Evolutionary conservation across 2,113 vertebrate genomes (phyloP).

Genomic region (Proterorhinus semilunaris): DNA sequence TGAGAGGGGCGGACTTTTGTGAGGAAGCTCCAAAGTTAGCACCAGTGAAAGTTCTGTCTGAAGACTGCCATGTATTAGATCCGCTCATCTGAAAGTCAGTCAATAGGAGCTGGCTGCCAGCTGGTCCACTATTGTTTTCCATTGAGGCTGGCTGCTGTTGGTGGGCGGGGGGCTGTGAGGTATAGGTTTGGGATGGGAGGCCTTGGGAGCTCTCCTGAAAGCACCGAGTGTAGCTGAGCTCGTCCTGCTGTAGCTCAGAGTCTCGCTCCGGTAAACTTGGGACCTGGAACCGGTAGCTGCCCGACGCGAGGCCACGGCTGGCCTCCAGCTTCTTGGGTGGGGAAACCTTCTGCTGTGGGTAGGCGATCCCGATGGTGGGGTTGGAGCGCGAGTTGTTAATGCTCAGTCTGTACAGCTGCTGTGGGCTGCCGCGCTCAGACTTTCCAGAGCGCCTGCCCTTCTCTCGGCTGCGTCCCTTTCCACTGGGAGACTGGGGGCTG

Average conservation of each 20-base stretch:
- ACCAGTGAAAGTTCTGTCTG: conserved; percentile 84
- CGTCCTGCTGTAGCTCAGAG: conserved; percentile 80
- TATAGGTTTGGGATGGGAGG: conserved; percentile 85
- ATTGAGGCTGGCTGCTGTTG: conserved; percentile 71
- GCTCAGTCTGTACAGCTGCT: conserved; percentile 86
- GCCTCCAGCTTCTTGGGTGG: conserved; percentile 82
- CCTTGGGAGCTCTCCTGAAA: conserved; percentile 80
- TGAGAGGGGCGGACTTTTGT: conserved; percentile 78
- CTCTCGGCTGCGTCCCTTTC: conserved; percentile 79
- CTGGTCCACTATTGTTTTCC: conserved; percentile 65
- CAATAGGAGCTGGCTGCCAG: conserved; percentile 78
- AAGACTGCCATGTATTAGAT: conserved; percentile 81
- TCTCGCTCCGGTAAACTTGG: conserved; percentile 79
- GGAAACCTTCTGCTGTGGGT: conserved; percentile 84
- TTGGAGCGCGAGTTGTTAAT: conserved; percentile 79
- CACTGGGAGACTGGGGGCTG: conserved; percentile 78
- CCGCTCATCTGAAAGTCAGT: conserved; percentile 81
- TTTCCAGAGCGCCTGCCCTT: conserved; percentile 77
- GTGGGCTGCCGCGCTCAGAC: conserved; percentile 79
- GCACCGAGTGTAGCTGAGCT: conserved; percentile 79
- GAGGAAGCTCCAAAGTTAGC: conserved; percentile 80
- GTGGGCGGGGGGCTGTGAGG: conserved; percentile 83
- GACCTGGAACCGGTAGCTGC: conserved; percentile 83
- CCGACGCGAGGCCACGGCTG: conserved; percentile 62
- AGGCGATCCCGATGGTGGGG: conserved; percentile 85